These are phyloP conservation scores for Calliopsis andreniformis DNA, from an alignment of 1,140 invertebrate genomes.

Conservation along the genomic window DNA sequence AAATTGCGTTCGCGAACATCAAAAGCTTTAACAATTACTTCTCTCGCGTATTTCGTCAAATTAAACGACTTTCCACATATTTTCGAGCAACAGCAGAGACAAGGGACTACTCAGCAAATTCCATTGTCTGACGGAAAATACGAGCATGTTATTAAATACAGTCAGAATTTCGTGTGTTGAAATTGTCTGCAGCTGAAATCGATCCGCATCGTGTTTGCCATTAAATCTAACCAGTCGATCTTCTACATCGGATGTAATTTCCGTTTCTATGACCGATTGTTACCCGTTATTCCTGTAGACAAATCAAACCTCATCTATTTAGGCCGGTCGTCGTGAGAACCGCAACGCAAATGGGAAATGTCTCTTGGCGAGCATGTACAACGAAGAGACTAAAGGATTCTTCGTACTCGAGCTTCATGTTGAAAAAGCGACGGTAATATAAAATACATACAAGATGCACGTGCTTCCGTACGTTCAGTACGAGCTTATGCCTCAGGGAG, in stretches of 20 bases:
- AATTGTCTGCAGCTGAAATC: no score
- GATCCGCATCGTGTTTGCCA: no score
- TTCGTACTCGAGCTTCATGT: neutral
- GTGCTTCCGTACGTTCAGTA: conserved; percentile 3
- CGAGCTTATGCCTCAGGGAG: conserved; percentile 32
- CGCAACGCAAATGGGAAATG: neutral
- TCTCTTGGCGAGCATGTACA: neutral
- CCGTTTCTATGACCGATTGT: neutral
- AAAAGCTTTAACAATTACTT: neutral
- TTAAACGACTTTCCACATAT: neutral
- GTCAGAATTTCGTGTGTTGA: no score
- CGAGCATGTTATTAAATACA: no score
- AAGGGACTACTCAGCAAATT: no score
- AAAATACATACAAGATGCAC: conserved; percentile 39
- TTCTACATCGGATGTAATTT: no score
- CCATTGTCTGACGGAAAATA: no score
- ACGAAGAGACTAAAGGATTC: neutral
- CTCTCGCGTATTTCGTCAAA: neutral
- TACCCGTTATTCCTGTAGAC: neutral
- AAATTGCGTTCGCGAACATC: neutral
- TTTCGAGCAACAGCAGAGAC: neutral
- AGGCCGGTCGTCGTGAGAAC: neutral
- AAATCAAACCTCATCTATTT: neutral
- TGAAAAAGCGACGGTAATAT: conserved; percentile 29
- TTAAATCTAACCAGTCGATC: no score